phyloP scores from a whole-genome alignment of 2,113 vertebrate species.

The Macheiramphus alcinus region DNA sequence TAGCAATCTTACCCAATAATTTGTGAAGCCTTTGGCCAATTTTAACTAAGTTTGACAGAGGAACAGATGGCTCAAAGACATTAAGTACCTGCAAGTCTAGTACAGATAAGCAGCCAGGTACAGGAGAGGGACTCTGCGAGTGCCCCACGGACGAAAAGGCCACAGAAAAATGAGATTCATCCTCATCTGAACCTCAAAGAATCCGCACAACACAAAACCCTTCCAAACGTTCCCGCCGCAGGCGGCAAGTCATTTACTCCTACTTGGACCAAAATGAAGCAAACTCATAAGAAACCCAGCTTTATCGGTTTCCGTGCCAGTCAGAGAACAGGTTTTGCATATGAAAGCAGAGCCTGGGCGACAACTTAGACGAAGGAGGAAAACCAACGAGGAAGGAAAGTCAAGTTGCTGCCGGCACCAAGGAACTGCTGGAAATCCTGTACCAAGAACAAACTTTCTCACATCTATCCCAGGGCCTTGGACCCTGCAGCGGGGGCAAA shows the following conservation, averaged over 20 bases:
- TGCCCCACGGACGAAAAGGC: constrained; percentile 13
- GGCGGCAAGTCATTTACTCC: constrained; percentile 31
- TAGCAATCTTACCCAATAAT: constrained; percentile 32
- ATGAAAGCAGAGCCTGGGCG: neutral
- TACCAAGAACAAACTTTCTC: neutral
- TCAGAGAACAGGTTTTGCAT: constrained; percentile 12
- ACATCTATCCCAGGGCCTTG: neutral
- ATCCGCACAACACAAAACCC: neutral
- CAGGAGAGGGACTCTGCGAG: neutral
- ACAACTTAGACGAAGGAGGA: neutral
- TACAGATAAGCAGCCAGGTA: constrained; percentile 50
- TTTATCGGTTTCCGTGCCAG: neutral
- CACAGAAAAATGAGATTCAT: constrained; percentile 44
- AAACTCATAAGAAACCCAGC: neutral
- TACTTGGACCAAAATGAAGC: constrained; percentile 38
- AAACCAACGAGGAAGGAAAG: neutral
- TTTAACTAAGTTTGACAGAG: constrained; percentile 55
- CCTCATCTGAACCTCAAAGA: neutral
- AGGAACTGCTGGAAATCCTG: neutral
- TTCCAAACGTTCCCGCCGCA: neutral
- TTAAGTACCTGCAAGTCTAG: constrained; percentile 51
- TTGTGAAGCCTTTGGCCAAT: constrained; percentile 45
- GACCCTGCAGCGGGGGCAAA: accelerated
- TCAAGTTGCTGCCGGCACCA: neutral
- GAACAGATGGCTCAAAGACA: constrained; percentile 61